phyloP scores from a whole-genome alignment of 2,797 vertebrate species.

The Acanthurus leucopareius region DNA sequence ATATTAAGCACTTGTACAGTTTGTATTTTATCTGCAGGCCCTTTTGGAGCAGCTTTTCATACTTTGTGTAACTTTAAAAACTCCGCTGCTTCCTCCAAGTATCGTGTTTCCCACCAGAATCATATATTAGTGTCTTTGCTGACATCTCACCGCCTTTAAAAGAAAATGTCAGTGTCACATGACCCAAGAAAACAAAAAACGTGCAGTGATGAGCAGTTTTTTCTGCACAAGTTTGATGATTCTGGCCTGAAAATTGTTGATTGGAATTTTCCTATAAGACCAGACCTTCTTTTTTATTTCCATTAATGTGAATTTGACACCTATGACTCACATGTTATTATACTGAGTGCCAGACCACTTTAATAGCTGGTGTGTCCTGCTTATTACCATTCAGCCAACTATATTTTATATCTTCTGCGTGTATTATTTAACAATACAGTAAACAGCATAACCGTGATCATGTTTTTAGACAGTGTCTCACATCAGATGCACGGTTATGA shows the following conservation, averaged over 20 bases:
- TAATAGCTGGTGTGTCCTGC: neutral
- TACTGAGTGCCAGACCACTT: conserved; percentile 4
- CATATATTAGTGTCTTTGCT: neutral
- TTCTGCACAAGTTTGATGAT: neutral
- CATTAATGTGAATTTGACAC: neutral
- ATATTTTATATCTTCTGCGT: neutral
- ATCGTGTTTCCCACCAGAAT: neutral
- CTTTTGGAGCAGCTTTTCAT: neutral
- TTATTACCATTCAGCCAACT: conserved; percentile 13
- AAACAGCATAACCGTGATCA: neutral
- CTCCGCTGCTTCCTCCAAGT: neutral
- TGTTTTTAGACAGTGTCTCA: neutral
- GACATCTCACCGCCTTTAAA: neutral
- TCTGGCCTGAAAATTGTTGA: neutral
- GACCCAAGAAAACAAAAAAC: neutral
- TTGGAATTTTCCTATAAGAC: conserved; percentile 7
- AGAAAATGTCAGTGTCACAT: neutral
- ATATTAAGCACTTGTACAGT: neutral
- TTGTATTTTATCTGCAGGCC: neutral
- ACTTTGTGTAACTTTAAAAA: neutral
- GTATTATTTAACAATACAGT: neutral
- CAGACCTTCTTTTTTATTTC: neutral
- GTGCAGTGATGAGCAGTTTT: neutral
- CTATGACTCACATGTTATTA: neutral
- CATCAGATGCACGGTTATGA: neutral